phyloP scores from a whole-genome alignment of 35 echinoderm and acorn worm species.

The Lytechinus variegatus region DNA sequence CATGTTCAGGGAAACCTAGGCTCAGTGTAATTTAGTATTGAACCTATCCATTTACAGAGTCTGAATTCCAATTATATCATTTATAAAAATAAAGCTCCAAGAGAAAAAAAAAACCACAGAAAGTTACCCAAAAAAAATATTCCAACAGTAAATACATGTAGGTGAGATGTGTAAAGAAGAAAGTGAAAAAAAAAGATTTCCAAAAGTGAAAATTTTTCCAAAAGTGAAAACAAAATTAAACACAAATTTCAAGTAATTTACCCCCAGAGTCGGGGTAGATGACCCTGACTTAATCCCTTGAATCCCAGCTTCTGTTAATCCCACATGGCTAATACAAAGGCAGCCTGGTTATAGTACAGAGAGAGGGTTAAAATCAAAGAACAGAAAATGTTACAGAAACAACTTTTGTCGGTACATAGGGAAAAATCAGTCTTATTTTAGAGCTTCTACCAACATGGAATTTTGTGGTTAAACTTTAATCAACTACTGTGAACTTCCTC shows the following conservation, averaged over 20 bases:
- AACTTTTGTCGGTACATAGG: no score
- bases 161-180: neutral
- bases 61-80: neutral
- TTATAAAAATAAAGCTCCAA: neutral
- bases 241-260: neutral
- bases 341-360: conserved; percentile 1
- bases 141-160: neutral
- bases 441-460: no score
- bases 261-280: neutral
- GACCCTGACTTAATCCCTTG: neutral
- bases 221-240: neutral
- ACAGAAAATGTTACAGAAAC: no score
- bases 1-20: neutral
- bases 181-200: neutral
- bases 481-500: no score
- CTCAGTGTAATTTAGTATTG: neutral
- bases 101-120: neutral
- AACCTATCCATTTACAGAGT: neutral
- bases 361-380: neutral
- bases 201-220: neutral
- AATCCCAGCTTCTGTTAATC: neutral
- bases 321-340: conserved; percentile 1
- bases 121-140: neutral
- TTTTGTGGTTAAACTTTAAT: no score
- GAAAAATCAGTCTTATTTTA: no score